Conservation (phyloP, 2,797 vertebrate species). For the Enteromius afrohamiltoni region DNA sequence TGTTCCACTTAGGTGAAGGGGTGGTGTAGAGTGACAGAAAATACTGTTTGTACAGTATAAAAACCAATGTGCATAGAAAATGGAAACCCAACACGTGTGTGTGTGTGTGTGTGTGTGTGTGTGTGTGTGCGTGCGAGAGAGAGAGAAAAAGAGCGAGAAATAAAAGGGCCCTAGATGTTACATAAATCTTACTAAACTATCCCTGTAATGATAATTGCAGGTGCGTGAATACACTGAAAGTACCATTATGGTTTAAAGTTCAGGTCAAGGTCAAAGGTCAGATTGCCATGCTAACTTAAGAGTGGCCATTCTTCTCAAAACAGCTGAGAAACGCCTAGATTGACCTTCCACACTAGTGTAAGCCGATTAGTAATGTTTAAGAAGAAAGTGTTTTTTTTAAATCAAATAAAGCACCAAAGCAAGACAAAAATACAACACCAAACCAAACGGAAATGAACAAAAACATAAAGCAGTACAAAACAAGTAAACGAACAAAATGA, state of each 20-base stretch:
- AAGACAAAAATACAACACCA: background rate
- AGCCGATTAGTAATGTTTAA: background rate
- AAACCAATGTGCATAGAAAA: no score
- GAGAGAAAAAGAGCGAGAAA: background rate
- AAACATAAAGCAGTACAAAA: background rate
- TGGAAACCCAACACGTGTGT: no score
- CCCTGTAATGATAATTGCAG: conserved; percentile 31
- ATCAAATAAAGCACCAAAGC: background rate
- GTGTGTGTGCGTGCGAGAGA: background rate
- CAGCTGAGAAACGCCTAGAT: background rate
- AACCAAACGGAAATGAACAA: background rate
- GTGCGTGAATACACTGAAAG: conserved; percentile 12
- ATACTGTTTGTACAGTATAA: no score
- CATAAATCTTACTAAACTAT: conserved; percentile 28
- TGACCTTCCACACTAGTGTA: background rate
- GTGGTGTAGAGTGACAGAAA: no score
- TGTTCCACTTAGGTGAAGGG: no score
- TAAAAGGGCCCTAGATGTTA: background rate
- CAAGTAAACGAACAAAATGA: background rate
- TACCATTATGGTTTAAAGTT: conserved; percentile 28
- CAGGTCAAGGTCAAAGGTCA: conserved; percentile 29
- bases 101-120: no score
- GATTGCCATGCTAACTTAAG: background rate
- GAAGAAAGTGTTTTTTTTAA: background rate
- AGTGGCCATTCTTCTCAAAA: background rate